These are phyloP conservation scores for Diarsia mendica DNA, from an alignment of 2,888 invertebrate genomes.

Conservation along the genomic window DNA sequence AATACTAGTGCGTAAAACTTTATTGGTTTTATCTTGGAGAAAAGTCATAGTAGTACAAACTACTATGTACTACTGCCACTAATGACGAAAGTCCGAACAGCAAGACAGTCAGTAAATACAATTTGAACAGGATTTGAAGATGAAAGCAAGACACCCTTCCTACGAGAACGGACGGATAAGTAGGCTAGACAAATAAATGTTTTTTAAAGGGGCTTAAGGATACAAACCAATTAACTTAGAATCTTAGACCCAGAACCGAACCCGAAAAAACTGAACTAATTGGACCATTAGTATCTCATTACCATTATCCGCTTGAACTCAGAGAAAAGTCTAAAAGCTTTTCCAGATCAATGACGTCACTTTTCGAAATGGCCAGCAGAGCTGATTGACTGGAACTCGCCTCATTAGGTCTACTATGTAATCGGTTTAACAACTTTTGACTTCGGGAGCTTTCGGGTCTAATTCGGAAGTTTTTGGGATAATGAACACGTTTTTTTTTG, in stretches of 20 bases:
- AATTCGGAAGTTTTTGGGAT: constrained; percentile 2
- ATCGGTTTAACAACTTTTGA: constrained; percentile 37
- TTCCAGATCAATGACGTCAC: constrained; percentile 16
- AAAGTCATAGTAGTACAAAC: background rate
- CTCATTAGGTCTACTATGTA: constrained; percentile 37
- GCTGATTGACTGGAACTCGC: constrained; percentile 23
- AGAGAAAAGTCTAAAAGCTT: constrained; percentile 18
- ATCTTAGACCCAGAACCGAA: background rate
- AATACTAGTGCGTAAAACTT: too few species aligned
- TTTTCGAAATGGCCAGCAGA: background rate
- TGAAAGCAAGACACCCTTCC: too few species aligned
- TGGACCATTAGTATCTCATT: constrained; percentile 32
- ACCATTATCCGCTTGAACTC: constrained; percentile 2
- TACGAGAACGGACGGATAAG: too few species aligned
- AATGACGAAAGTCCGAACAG: too few species aligned
- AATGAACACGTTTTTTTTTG: background rate
- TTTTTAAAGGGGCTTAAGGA: background rate
- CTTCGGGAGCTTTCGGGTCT: constrained; percentile 16
- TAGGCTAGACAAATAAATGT: background rate
- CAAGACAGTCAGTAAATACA: background rate
- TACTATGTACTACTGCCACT: too few species aligned
- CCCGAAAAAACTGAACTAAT: constrained; percentile 6
- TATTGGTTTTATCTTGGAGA: background rate
- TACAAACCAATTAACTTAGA: background rate
- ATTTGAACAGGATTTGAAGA: too few species aligned